Evolutionary conservation across 2,797 vertebrate species (phyloP), one percentile per base, ranked within the genome.

Genomic region (Tokudaia muenninki): DNA sequence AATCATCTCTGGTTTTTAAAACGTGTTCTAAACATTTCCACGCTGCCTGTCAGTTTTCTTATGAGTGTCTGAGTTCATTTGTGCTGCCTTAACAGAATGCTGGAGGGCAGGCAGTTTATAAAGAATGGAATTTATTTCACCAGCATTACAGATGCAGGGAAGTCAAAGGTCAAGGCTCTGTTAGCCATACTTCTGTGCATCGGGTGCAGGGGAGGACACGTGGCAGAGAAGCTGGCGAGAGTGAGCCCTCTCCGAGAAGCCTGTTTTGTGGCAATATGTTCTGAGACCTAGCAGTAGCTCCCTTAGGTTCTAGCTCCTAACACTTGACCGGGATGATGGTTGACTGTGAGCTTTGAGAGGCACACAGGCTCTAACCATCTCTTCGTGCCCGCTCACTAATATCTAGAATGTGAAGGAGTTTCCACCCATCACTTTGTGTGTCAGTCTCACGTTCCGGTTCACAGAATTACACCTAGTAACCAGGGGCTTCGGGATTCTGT

Each of bases 11-110:
- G 29, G 17, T 63, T 78, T 84, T 77, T 21, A 12, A 78, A 61
- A 31, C 21, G 0, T 37, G 8, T 92, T 88, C 92, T 79, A 97
- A 86, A 74, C 72, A 91, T 92, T 72, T n/a, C 81, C 90, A 31
- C 21, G 10, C 13, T 81, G 4, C 57, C 92, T 72, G 14, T 84
- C 34, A 59, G 90, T 65, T 65, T 88, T 93, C 57, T 80, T 4
- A 0, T 72, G 34, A 34, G 24, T 44, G 19, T 63, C 19, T 57
- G 55, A 55, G 34, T 21, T 41, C 4, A 44, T 87, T 80, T 57
- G 63, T 89, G n/a, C 63, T 41, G 19, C 47, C 16, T 0, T 63
- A 72, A 44, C 17, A 52, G 81, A 81, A 26, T 13, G 37, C n/a
- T 19, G 11, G 37, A 65, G 31, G 55, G n/a, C 37, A 19, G 59